Evolutionary conservation across 2,797 vertebrate species (phyloP).

Genomic region (Megaceryle alcyon): DNA sequence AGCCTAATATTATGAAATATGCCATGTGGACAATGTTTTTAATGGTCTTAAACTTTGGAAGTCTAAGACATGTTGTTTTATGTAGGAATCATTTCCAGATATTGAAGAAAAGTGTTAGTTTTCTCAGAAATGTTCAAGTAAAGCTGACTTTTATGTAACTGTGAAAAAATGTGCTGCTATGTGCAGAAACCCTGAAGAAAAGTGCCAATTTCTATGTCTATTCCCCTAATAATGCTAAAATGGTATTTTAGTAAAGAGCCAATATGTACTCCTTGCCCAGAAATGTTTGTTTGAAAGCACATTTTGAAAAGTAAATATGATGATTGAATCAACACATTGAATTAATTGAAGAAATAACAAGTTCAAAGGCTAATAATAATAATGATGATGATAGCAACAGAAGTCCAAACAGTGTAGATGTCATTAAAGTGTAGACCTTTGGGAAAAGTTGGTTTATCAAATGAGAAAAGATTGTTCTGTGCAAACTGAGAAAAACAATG

Average conservation of each 20-base stretch:
- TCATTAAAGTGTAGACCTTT: not conserved
- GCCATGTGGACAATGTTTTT: slow-evolving; percentile 14
- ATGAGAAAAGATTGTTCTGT: not conserved
- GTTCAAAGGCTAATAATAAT: slow-evolving; percentile 27
- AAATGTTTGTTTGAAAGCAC: slow-evolving; percentile 54
- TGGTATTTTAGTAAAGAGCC: slow-evolving; percentile 56
- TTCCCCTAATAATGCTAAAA: slow-evolving; percentile 64
- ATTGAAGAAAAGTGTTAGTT: slow-evolving; percentile 50
- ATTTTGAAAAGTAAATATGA: slow-evolving; percentile 51
- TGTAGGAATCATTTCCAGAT: slow-evolving; percentile 56
- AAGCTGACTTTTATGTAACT: slow-evolving; percentile 67
- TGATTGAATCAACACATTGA: slow-evolving; percentile 26
- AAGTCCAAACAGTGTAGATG: not conserved
- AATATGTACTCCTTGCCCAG: slow-evolving; percentile 46
- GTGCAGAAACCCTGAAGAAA: slow-evolving; percentile 67
- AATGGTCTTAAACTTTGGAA: not conserved
- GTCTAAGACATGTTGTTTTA: not conserved
- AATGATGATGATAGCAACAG: not conserved
- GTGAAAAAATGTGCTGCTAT: slow-evolving; percentile 71
- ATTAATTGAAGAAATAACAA: not conserved
- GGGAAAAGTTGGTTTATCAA: not conserved
- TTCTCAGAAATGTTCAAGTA: slow-evolving; percentile 66
- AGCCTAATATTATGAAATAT: slow-evolving; percentile 27
- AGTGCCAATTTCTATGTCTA: slow-evolving; percentile 61
- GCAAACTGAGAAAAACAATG: not conserved